Evolutionary conservation across 2,797 vertebrate species (phyloP).

Genomic region (Cyclura pinguis): DNA sequence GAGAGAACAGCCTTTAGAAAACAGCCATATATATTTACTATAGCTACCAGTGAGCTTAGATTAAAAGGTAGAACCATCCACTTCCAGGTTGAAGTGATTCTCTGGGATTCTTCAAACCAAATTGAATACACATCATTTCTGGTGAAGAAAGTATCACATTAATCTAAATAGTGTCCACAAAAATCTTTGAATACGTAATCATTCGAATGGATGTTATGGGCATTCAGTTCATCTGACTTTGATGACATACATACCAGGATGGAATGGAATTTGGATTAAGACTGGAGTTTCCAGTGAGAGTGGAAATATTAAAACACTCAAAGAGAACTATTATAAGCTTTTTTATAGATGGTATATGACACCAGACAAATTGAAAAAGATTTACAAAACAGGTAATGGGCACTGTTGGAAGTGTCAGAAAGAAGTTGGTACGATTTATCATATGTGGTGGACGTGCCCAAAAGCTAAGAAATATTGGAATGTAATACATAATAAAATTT

Average conservation of each 20-base stretch:
- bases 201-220: background rate
- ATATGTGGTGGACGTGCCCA: too few species aligned
- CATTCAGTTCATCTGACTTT: background rate
- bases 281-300: background rate
- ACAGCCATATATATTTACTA: background rate
- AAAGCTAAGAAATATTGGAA: too few species aligned
- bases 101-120: background rate
- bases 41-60: background rate
- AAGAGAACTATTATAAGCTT: too few species aligned
- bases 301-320: background rate
- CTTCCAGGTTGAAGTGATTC: background rate
- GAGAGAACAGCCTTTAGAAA: background rate
- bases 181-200: background rate
- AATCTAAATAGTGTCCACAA: background rate
- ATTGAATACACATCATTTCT: background rate
- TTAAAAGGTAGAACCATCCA: conserved; percentile 3
- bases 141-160: background rate
- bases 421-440: too few species aligned
- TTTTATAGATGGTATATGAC: too few species aligned
- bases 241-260: background rate
- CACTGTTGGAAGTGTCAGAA: too few species aligned
- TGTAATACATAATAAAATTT: too few species aligned
- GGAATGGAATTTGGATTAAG: background rate
- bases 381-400: too few species aligned
- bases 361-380: too few species aligned